A percentile compares a stretch with the other conserved stretches of the same genome.
Conservation (phyloP, 1,140 invertebrate species). For the Orchestia grillus region DNA sequence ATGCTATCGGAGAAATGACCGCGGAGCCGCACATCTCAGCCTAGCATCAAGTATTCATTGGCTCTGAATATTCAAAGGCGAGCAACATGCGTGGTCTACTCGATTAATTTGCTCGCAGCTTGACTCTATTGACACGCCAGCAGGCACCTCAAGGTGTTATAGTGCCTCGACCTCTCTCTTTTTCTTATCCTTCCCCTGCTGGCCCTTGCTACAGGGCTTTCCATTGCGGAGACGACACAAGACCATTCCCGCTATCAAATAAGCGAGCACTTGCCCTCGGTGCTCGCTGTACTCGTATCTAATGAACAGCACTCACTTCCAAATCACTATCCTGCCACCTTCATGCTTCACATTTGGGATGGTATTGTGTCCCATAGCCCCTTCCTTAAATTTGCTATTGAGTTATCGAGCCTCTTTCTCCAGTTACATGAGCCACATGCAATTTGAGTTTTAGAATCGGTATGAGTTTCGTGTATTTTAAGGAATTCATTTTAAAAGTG, state of each 20-base stretch:
- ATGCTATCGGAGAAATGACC: not conserved
- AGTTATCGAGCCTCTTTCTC: not conserved
- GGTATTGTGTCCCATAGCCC: not conserved
- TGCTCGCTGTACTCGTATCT: too few species aligned
- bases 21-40: not conserved
- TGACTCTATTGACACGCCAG: conserved; percentile 45
- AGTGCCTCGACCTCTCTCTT: conserved; percentile 11
- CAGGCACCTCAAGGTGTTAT: not conserved
- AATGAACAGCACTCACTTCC: not conserved
- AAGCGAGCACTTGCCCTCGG: not conserved
- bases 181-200: not conserved
- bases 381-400: not conserved
- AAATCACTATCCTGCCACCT: too few species aligned
- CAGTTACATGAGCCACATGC: not conserved
- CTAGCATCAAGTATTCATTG: conserved; percentile 37
- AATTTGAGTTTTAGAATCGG: not conserved
- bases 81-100: conserved; percentile 29
- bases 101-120: conserved; percentile 52
- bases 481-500: not conserved
- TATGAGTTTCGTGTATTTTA: not conserved
- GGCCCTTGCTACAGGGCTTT: not conserved
- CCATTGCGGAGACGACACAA: not conserved
- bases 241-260: not conserved
- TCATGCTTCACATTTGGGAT: too few species aligned
- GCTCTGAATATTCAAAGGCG: conserved; percentile 49